Evolutionary conservation across 2,113 vertebrate genomes (phyloP).

Genomic region (Collichthys lucidus): DNA sequence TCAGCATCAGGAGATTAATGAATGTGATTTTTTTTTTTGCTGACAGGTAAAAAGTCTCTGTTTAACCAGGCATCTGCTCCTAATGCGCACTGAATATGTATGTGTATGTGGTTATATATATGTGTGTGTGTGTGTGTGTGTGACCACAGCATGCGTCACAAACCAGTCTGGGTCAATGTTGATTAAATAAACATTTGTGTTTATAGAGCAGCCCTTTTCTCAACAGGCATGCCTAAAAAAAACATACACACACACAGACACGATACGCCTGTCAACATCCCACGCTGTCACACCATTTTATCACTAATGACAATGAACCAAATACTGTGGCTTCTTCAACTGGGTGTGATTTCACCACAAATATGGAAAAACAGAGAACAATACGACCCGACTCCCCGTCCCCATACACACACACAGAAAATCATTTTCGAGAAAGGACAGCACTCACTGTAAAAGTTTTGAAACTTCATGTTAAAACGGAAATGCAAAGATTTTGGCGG

Average conservation of each 20-base stretch:
- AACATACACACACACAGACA: conserved; percentile 25
- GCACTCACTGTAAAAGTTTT: background rate
- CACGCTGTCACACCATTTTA: background rate
- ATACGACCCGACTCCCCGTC: background rate
- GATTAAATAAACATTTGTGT: conserved; percentile 70
- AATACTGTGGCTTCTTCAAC: background rate
- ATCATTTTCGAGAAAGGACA: background rate
- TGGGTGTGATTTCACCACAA: background rate
- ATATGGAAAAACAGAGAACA: background rate
- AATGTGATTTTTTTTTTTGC: conserved; percentile 35
- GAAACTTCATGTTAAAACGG: background rate
- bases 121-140: conserved; percentile 20
- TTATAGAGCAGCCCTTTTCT: conserved; percentile 55
- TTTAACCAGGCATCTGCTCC: conserved; percentile 42
- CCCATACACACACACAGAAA: background rate
- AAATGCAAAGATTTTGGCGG: background rate
- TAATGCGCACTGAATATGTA: conserved; percentile 11
- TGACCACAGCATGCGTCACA: conserved; percentile 23
- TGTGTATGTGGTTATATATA: background rate
- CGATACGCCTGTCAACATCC: background rate
- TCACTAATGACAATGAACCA: background rate
- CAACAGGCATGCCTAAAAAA: conserved; percentile 27
- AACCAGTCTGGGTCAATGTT: conserved; percentile 61
- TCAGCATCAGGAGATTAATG: conserved; percentile 48
- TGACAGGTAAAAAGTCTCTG: conserved; percentile 44